Percentiles rank a stretch among this genome's conserved stretches.
phyloP scores from a whole-genome alignment of 2,113 vertebrate genomes.

The Mirza zaza region DNA sequence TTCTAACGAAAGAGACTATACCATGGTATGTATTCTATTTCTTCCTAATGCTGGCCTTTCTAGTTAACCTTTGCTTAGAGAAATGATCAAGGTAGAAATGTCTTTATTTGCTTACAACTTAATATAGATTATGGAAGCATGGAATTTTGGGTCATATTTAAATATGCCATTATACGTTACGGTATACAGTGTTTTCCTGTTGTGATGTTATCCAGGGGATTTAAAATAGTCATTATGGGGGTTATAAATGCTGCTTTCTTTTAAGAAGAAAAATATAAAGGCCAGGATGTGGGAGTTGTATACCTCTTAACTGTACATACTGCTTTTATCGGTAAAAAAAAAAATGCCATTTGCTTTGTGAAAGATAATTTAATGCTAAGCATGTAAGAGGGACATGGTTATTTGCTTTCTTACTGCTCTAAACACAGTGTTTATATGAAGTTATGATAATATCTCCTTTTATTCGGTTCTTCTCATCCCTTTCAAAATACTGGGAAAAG shows the following conservation, averaged over 20 bases:
- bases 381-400: background rate
- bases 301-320: constrained; percentile 49
- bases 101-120: constrained; percentile 55
- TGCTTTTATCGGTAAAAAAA: constrained; percentile 42
- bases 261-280: constrained; percentile 60
- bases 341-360: constrained; percentile 50
- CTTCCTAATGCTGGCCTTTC: constrained; percentile 61
- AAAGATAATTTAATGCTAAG: constrained; percentile 59
- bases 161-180: background rate
- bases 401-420: constrained; percentile 53
- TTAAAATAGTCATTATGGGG: constrained; percentile 46
- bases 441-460: background rate
- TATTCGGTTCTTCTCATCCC: background rate
- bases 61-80: constrained; percentile 64
- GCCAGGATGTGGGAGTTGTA: constrained; percentile 63
- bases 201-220: background rate
- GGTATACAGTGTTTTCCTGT: constrained; percentile 25
- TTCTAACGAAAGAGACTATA: constrained; percentile 70
- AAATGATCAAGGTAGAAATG: constrained; percentile 57
- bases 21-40: constrained; percentile 78
- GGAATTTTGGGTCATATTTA: constrained; percentile 42
- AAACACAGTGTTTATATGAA: constrained; percentile 48
- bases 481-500: constrained; percentile 15
- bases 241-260: constrained; percentile 58
- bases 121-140: constrained; percentile 21